Percentiles rank a stretch among this genome's conserved stretches.
Evolutionary conservation across 1,140 invertebrate genomes (phyloP).

Genomic region (Magallana angulata): DNA sequence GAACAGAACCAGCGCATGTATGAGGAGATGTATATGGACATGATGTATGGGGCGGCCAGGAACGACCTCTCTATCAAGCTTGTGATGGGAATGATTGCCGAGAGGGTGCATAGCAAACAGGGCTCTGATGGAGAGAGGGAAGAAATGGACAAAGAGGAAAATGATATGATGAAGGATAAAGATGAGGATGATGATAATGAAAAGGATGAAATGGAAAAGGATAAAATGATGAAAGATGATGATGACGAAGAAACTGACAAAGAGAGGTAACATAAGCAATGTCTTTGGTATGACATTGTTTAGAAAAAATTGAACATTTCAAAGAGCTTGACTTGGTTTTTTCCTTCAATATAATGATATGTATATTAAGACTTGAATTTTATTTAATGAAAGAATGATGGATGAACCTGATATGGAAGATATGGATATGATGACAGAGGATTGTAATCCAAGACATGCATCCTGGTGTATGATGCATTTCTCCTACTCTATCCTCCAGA

Average conservation of each 20-base stretch:
- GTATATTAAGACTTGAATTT: no score
- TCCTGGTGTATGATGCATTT: slow-evolving; percentile 16
- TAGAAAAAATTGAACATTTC: no score
- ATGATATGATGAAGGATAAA: neutral
- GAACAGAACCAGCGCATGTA: neutral
- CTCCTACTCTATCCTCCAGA: neutral
- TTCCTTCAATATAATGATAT: no score
- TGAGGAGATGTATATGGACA: neutral
- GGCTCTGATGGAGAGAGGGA: neutral
- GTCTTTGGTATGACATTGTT: no score
- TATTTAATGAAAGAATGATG: neutral
- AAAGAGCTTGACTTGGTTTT: no score
- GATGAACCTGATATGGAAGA: neutral
- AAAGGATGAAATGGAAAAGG: neutral
- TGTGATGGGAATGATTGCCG: neutral
- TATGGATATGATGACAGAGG: neutral
- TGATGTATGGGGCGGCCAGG: neutral
- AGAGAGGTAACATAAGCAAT: neutral
- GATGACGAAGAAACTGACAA: neutral
- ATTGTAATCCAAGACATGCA: neutral
- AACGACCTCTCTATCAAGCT: neutral
- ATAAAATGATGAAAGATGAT: neutral
- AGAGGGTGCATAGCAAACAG: neutral
- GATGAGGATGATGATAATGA: neutral
- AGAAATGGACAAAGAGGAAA: neutral